Base-by-base conservation (phyloP, 2,113 vertebrate genomes). In the Eulemur macaco region DNA sequence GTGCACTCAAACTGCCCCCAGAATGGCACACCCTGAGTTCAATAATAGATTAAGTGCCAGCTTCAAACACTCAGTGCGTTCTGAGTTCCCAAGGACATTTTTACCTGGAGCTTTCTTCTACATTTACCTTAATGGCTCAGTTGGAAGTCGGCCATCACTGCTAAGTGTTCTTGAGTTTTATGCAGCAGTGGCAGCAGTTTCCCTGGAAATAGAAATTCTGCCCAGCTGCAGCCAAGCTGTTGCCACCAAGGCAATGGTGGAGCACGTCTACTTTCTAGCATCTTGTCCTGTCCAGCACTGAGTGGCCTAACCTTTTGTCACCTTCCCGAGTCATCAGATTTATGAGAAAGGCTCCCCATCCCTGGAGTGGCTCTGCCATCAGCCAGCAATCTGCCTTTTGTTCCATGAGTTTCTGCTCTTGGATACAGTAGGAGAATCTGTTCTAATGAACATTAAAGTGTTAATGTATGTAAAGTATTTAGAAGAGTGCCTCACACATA, bases 71-170 rank as follows among this genome's bases (percentile, higher is more conserved):
- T 74, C 73, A 54, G 6, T 77, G 52, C 87, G 60, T 80, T 80
- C 37, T 83, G 73, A 84, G 73, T 86, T 94, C 68, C 73, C 71
- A 69, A 31, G 66, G 94, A 84, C 68, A 31, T 78, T 93, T 90
- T 64, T 60, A 74, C 91, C 76, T 83, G 69, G 58, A 85, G 60
- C 60, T 95, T 74, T 60, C 87, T 82, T 87, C 81, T 73, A 2
- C 42, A 31, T 94, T 96, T 95, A 64, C 87, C 5, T 92, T 93
- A 96, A 96, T 95, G 95, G 95, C 86, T 96, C 91, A 63, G 86
- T 63, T 92, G 96, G 94, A 95, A 97, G 39, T 71, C 91, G 39
- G 95, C 97, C 97, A 92, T 92, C 74, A 13, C 89, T 29, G 76
- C 92, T 91, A 54, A 92, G 92, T 78, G 80, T 93, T 81, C 71